Evolutionary conservation across 2,888 invertebrate species (phyloP).

Genomic region (Synanthedon tipuliformis): DNA sequence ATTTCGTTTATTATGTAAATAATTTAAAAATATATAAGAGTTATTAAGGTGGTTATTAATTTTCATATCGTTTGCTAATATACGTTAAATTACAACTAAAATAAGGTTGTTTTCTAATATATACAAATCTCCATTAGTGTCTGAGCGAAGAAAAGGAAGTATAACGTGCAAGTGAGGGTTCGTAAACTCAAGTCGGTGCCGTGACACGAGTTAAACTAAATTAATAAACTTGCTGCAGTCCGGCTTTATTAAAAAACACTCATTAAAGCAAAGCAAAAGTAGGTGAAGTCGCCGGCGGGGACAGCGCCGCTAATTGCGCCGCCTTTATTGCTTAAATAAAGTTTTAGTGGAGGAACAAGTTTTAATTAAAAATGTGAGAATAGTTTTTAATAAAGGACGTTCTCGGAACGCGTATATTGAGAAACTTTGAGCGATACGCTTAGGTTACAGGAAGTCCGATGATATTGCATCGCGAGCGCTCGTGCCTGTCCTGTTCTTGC

Average conservation of each 20-base stretch:
- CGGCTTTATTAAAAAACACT: conserved; percentile 69
- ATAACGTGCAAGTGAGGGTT: conserved; percentile 25
- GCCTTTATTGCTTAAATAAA: conserved; percentile 71
- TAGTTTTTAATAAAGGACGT: conserved; percentile 70
- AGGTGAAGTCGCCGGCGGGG: conserved; percentile 69
- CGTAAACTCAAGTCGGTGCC: conserved; percentile 24
- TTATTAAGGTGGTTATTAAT: no score
- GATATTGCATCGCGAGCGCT: conserved; percentile 38
- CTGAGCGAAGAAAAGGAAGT: conserved; percentile 7
- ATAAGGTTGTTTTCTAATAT: no score
- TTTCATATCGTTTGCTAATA: no score
- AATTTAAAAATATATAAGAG: no score
- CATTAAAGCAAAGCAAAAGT: conserved; percentile 68
- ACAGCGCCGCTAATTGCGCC: conserved; percentile 69
- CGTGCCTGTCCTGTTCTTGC: conserved; percentile 5
- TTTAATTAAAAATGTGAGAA: conserved; percentile 71
- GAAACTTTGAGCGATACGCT: conserved; percentile 67
- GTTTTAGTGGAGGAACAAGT: conserved; percentile 69
- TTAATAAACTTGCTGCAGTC: conserved; percentile 68
- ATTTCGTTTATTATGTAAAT: no score
- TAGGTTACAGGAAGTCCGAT: conserved; percentile 62
- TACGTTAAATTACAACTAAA: no score
- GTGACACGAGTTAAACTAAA: conserved; percentile 67
- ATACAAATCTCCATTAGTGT: no score
- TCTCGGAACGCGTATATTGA: conserved; percentile 66